Conservation (phyloP, 2,797 vertebrate species). For the Kryptopterus vitreolus region DNA sequence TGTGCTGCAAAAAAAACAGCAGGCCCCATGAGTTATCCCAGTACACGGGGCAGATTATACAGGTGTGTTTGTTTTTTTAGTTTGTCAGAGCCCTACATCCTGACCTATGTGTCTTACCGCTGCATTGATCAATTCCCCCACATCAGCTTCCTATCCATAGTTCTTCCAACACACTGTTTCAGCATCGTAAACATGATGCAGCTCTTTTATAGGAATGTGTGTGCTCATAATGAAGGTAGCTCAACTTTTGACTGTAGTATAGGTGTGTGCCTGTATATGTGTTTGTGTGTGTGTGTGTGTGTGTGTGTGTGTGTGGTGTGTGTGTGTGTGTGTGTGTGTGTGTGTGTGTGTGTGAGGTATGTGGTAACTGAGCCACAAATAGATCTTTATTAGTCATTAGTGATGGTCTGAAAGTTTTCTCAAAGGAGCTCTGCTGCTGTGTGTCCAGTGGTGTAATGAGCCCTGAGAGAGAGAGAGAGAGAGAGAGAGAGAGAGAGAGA, state of each 20-base stretch:
- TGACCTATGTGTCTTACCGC: not conserved
- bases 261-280: too few relatives aligned
- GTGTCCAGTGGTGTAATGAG: slow-evolving; percentile 73
- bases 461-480: slow-evolving; percentile 50
- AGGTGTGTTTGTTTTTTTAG: not conserved
- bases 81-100: not conserved
- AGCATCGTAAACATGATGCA: not conserved
- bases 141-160: not conserved
- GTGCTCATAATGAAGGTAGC: not conserved
- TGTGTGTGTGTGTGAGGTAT: not conserved
- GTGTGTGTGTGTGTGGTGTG: not conserved
- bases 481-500: not conserved
- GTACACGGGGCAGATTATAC: not conserved
- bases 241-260: not conserved
- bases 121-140: not conserved
- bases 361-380: slow-evolving; percentile 22
- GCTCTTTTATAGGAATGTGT: not conserved
- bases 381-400: slow-evolving; percentile 45
- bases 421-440: slow-evolving; percentile 28
- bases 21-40: not conserved
- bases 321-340: too few relatives aligned
- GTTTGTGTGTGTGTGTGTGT: too few relatives aligned
- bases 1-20: too few relatives aligned
- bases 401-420: slow-evolving; percentile 41
- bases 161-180: not conserved